Conservation (phyloP, 2,113 vertebrate species). For the Pipa parva region DNA sequence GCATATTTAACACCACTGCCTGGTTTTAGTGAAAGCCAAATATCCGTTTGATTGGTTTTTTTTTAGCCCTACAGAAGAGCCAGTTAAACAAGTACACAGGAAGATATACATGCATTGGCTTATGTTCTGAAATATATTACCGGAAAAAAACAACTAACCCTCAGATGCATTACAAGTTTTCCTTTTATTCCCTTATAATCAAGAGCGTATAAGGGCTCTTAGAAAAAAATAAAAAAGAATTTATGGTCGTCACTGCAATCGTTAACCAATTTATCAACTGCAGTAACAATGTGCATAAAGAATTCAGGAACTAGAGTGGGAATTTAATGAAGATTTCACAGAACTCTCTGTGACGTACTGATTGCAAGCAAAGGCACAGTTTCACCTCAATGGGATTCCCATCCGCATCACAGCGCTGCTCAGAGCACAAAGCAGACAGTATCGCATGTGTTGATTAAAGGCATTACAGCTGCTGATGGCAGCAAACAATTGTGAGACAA, state of each 20-base stretch:
- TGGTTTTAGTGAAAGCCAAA: too few relatives aligned
- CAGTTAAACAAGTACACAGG: too few relatives aligned
- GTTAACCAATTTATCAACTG: not conserved
- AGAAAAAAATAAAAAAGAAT: too few relatives aligned
- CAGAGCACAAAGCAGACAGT: not conserved
- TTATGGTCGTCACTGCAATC: not conserved
- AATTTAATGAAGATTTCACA: not conserved
- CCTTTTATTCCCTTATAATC: too few relatives aligned
- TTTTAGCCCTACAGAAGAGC: too few relatives aligned
- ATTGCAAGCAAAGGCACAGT: not conserved
- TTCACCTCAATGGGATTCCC: not conserved
- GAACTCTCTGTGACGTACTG: not conserved
- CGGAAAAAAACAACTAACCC: too few relatives aligned
- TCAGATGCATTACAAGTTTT: too few relatives aligned
- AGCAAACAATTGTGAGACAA: not conserved
- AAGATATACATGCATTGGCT: too few relatives aligned
- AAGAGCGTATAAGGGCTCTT: too few relatives aligned
- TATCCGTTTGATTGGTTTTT: too few relatives aligned
- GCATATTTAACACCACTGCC: too few relatives aligned
- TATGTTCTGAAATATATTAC: too few relatives aligned
- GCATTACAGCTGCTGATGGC: not conserved
- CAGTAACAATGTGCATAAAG: not conserved
- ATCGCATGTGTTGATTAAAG: not conserved
- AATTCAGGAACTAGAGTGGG: not conserved
- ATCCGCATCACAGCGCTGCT: not conserved